These are phyloP conservation scores for Rhagophthalmus giganteus DNA, from an alignment of 2,888 invertebrate genomes.

Conservation along the genomic window DNA sequence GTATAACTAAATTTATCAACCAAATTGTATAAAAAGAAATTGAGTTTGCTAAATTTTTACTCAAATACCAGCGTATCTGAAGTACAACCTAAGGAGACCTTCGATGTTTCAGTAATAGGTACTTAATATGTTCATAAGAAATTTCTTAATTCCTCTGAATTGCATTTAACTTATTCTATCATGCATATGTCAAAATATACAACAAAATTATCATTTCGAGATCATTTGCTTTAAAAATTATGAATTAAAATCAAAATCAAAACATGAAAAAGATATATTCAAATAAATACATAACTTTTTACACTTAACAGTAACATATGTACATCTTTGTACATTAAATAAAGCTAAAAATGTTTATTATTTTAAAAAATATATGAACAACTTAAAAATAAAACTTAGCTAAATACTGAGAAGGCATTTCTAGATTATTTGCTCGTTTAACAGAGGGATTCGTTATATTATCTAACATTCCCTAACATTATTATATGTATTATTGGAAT, in stretches of 20 bases:
- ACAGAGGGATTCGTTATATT: slow-evolving; percentile 16
- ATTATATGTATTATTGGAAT: slow-evolving; percentile 28
- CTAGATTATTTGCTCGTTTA: slow-evolving; percentile 31
- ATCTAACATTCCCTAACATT: slow-evolving; percentile 12
- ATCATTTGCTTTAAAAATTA: background rate
- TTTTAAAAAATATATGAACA: slow-evolving; percentile 8
- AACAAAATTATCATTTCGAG: too few species aligned
- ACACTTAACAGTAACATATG: slow-evolving; percentile 26
- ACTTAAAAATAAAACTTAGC: slow-evolving; percentile 19
- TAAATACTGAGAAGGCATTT: slow-evolving; percentile 35
- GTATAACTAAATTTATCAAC: too few species aligned
- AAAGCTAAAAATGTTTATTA: slow-evolving; percentile 12
- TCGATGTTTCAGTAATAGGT: too few species aligned
- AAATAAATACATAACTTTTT: slow-evolving; percentile 28
- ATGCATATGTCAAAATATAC: too few species aligned
- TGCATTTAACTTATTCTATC: too few species aligned
- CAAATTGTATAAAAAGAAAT: too few species aligned
- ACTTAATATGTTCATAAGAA: too few species aligned
- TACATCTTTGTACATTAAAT: slow-evolving; percentile 28
- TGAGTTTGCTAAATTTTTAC: too few species aligned
- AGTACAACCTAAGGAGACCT: too few species aligned
- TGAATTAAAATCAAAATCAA: slow-evolving; percentile 11
- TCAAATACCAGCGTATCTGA: too few species aligned
- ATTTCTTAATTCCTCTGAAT: too few species aligned
- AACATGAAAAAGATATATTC: slow-evolving; percentile 30